Percentiles rank a stretch among this genome's conserved stretches.
Conservation (phyloP, 1,140 invertebrate species). For the Drosophila arawakana region DNA sequence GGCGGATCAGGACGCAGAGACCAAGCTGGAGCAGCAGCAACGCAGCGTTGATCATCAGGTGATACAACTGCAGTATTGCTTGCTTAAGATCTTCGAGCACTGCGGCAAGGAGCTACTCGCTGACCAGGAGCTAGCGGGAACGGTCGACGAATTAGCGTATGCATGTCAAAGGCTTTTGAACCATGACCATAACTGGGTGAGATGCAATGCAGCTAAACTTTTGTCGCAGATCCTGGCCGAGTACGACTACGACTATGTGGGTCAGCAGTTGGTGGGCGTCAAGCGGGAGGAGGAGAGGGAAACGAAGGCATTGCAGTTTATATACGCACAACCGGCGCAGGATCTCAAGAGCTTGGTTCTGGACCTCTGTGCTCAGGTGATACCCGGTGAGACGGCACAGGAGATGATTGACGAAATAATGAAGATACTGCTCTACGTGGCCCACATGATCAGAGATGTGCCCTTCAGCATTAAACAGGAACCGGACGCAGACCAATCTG, state of each 20-base stretch:
- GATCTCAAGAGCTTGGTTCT: constrained; percentile 88
- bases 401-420: constrained; percentile 89
- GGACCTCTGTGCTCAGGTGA: constrained; percentile 91
- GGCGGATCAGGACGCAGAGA: constrained; percentile 30
- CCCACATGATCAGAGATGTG: constrained; percentile 87
- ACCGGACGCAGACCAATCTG: neutral
- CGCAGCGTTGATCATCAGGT: constrained; percentile 86
- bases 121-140: constrained; percentile 78
- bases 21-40: constrained; percentile 84
- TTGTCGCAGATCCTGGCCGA: constrained; percentile 89
- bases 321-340: constrained; percentile 87
- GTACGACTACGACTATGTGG: constrained; percentile 86
- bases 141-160: constrained; percentile 88
- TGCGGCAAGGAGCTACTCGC: constrained; percentile 84
- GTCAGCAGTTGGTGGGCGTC: constrained; percentile 67
- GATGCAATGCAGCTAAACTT: constrained; percentile 90
- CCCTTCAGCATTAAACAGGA: constrained; percentile 77
- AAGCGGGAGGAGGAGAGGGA: constrained; percentile 43
- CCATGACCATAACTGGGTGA: constrained; percentile 88
- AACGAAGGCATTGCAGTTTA: constrained; percentile 84
- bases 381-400: constrained; percentile 86
- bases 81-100: constrained; percentile 85
- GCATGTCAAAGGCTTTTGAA: constrained; percentile 89
- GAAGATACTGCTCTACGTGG: constrained; percentile 90
- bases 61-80: constrained; percentile 86